Conservation (phyloP, 2,888 invertebrate species). For the Osedax fenrisi region DNA sequence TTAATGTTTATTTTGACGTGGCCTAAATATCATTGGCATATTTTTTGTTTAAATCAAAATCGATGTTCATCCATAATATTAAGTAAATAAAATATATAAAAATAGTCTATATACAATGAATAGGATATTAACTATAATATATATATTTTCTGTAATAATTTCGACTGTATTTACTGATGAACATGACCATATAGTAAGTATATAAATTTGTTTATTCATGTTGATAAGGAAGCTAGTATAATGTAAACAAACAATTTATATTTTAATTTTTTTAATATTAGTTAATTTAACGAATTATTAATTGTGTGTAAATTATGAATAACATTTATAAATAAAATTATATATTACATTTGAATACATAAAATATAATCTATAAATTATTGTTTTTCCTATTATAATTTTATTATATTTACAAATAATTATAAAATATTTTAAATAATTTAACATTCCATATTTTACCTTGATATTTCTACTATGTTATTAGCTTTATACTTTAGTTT, state of each 20-base stretch:
- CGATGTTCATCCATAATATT: neutral
- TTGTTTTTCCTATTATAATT: neutral
- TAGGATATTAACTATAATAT: neutral
- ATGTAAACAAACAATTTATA: neutral
- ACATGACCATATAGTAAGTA: conserved; percentile 66
- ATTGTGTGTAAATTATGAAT: too few relatives aligned
- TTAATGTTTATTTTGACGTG: conserved; percentile 39
- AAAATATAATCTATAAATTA: neutral
- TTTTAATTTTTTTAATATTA: neutral
- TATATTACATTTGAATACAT: neutral
- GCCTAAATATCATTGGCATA: conserved; percentile 39
- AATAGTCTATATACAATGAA: neutral
- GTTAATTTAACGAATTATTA: too few relatives aligned
- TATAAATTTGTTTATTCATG: conserved; percentile 5
- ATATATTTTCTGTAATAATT: conserved; percentile 1
- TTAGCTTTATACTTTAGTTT: too few relatives aligned
- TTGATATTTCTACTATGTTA: too few relatives aligned
- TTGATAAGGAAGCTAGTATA: neutral
- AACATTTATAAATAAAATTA: neutral
- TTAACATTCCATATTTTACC: too few relatives aligned
- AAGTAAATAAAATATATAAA: neutral
- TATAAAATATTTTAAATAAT: neutral
- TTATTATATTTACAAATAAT: neutral
- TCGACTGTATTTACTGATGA: conserved; percentile 56
- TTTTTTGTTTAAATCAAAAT: neutral